phyloP scores from a whole-genome alignment of 2,113 vertebrate genomes.

The Hypanus sabinus region DNA sequence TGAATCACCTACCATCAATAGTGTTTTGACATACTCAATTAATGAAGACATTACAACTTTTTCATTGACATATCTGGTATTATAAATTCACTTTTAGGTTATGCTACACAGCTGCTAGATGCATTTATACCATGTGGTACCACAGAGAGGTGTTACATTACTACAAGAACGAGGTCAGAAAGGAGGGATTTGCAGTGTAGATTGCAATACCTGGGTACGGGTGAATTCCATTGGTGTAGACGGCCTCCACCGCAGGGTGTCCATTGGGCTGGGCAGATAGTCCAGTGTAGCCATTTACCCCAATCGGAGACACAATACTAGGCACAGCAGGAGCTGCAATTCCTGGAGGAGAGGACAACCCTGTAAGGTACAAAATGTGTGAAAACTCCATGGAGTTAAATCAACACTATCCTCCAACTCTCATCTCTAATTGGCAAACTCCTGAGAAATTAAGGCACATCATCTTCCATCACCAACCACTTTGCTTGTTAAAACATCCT shows the following conservation, averaged over 20 bases:
- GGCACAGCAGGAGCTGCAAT: slow-evolving; percentile 80
- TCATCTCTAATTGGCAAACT: background rate
- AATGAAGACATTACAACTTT: background rate
- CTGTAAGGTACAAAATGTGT: slow-evolving; percentile 49
- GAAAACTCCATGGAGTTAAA: background rate
- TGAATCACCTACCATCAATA: background rate
- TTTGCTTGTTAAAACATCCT: background rate
- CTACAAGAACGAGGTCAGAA: background rate
- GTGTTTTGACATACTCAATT: background rate
- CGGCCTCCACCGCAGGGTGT: slow-evolving; percentile 81
- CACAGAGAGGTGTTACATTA: background rate
- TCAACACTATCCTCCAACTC: background rate
- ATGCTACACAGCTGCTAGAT: slow-evolving; percentile 4
- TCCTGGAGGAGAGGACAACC: slow-evolving; percentile 85
- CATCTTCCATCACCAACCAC: background rate
- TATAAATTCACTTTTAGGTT: background rate
- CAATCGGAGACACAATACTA: slow-evolving; percentile 80
- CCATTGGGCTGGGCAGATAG: slow-evolving; percentile 70
- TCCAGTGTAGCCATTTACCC: slow-evolving; percentile 20
- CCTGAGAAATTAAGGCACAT: background rate
- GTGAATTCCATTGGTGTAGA: slow-evolving; percentile 87
- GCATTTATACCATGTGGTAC: background rate
- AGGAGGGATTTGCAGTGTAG: background rate
- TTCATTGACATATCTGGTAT: background rate
- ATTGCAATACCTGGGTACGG: slow-evolving; percentile 72